Conservation (phyloP, 2,113 vertebrate species). For the Ctenomys sociabilis region DNA sequence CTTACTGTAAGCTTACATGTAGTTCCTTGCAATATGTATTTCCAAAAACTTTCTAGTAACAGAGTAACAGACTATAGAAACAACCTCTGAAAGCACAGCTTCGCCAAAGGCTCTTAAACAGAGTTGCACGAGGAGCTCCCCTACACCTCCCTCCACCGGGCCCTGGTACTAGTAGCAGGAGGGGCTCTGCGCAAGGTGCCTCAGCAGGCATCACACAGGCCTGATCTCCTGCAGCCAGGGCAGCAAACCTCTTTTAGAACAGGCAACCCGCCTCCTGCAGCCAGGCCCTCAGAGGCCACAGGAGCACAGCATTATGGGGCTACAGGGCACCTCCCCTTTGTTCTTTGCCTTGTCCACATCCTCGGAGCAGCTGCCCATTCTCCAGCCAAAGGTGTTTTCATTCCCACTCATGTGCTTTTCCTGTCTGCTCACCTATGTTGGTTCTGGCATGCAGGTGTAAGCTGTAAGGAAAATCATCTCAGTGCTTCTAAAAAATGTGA, state of each 20-base stretch:
- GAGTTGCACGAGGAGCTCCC: neutral
- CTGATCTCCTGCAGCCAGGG: neutral
- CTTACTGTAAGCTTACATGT: neutral
- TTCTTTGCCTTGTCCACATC: slow-evolving; percentile 39
- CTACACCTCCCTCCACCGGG: neutral
- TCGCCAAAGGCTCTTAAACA: neutral
- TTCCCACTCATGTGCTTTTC: neutral
- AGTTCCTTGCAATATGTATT: slow-evolving; percentile 6
- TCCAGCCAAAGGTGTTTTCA: slow-evolving; percentile 17
- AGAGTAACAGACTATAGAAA: neutral
- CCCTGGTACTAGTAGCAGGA: neutral
- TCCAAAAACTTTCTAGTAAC: neutral
- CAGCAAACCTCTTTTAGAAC: slow-evolving; percentile 21
- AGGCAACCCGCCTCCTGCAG: neutral
- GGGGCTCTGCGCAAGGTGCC: slow-evolving; percentile 11
- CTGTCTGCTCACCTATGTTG: neutral
- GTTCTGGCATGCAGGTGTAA: neutral
- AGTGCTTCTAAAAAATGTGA: slow-evolving; percentile 2
- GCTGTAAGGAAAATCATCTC: slow-evolving; percentile 39
- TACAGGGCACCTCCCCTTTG: neutral
- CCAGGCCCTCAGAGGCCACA: neutral
- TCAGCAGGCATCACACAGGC: neutral
- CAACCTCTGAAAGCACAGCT: neutral
- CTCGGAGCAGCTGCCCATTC: slow-evolving; percentile 14
- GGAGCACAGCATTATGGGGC: neutral